Evolutionary conservation across 2,888 invertebrate species (phyloP), one percentile per base, ranked within the genome.

Genomic region (Drosophila helvetica): DNA sequence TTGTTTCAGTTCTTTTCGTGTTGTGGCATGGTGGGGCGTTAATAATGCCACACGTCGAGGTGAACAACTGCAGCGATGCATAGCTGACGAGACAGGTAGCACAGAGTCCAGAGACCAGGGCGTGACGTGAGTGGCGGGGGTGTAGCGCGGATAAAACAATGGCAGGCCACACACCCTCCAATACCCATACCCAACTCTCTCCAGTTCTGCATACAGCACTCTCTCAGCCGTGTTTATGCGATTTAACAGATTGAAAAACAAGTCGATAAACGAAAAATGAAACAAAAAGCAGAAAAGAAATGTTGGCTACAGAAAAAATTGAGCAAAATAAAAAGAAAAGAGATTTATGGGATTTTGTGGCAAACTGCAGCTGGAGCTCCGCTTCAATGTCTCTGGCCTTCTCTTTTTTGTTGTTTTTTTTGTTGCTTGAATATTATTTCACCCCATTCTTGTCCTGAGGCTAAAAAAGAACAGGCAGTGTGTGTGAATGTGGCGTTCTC

Each of bases 201-300:
- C 27, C 27, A 27, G 33, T 42, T n/a, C 27, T 8, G 22, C 27
- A 42, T 18, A 18, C 42, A 38, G 15, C 62, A 47, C 25, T 68
- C 52, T 52, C 19, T 38, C 18, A 30, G 51, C 50, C 46, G 30
- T 47, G 67, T 58, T 56, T 58, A 67, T 68, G 67, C 51, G 52
- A 69, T 68, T 68, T 69, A 68, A 69, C 48, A 59, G 53, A 69
- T 69, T 53, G 70, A 69, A 59, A 69, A 53, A 48, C 47, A 59
- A 43, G 52, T 45, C 42, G 46, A 67, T 52, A 64, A 64, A 62
- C 50, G 62, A 53, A 53, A 57, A 25, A 27, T 42, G 46, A 33
- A 46, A 46, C 59, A 59, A 43, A 66, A 46, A 27, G 5, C 5
- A 9, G 6, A 53, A 43, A 38, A 50, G 17, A 52, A 46, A 19